These are phyloP conservation scores for Borostomias antarcticus DNA, from an alignment of 2,797 vertebrate genomes.

Conservation along the genomic window DNA sequence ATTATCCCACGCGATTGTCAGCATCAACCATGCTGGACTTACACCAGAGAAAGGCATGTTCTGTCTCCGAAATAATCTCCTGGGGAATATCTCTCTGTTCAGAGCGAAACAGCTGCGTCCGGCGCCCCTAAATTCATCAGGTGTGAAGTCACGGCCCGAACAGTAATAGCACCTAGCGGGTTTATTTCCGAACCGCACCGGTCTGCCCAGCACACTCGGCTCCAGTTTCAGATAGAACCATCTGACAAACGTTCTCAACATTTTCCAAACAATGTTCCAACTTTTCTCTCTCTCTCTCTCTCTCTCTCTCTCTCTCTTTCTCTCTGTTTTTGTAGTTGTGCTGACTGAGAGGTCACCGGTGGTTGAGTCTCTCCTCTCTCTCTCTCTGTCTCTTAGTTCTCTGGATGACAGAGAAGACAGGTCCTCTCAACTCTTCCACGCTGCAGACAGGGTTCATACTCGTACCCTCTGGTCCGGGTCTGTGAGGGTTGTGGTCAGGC, in stretches of 20 bases:
- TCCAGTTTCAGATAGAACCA: constrained; percentile 29
- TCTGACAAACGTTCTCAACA: constrained; percentile 59
- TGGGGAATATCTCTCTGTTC: background rate
- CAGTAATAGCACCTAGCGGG: constrained; percentile 27
- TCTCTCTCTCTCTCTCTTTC: background rate
- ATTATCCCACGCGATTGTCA: constrained; percentile 17
- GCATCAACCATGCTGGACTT: constrained; percentile 5
- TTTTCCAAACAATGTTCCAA: constrained; percentile 72
- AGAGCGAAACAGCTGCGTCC: constrained; percentile 71
- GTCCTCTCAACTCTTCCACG: background rate
- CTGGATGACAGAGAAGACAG: background rate
- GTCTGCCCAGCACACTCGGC: background rate
- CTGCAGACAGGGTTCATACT: constrained; percentile 1
- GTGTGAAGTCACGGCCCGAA: constrained; percentile 75
- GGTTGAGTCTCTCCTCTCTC: constrained; percentile 29
- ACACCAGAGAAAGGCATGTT: constrained; percentile 4
- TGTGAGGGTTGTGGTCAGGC: background rate
- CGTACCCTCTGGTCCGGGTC: constrained; percentile 20
- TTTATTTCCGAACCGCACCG: constrained; percentile 32
- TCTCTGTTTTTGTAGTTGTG: constrained; percentile 14
- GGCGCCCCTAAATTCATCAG: constrained; percentile 76
- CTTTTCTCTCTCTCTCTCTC: background rate
- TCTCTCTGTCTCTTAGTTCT: constrained; percentile 24
- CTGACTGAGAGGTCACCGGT: constrained; percentile 39
- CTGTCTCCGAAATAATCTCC: constrained; percentile 7